Conservation (phyloP, 2,888 invertebrate species). For the Hymenopus coronatus region DNA sequence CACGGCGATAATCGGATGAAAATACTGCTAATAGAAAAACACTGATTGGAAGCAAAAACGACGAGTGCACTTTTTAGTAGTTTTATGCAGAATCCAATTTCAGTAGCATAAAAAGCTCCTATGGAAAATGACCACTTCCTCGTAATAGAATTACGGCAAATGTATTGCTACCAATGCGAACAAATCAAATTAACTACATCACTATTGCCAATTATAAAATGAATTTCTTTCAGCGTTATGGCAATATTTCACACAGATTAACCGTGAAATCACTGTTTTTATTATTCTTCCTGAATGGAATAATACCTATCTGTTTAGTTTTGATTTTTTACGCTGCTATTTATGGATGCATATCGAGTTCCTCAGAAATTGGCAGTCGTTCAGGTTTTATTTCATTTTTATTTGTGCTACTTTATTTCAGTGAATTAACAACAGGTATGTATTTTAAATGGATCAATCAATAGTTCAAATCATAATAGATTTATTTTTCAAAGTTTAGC, state of each 20-base stretch:
- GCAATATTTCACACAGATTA: neutral
- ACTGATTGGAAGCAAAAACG: neutral
- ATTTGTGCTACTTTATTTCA: too few relatives aligned
- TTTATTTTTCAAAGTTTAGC: too few relatives aligned
- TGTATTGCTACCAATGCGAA: neutral
- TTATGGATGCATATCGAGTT: too few relatives aligned
- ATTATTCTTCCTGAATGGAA: too few relatives aligned
- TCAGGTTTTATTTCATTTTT: too few relatives aligned
- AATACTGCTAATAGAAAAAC: neutral
- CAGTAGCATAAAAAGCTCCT: neutral
- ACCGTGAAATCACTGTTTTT: neutral
- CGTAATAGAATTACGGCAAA: neutral
- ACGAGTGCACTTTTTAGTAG: neutral
- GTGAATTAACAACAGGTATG: too few relatives aligned
- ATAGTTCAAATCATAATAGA: too few relatives aligned
- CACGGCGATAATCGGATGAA: neutral
- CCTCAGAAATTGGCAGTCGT: too few relatives aligned
- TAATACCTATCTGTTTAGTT: too few relatives aligned
- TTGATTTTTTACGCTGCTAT: too few relatives aligned
- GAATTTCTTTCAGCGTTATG: neutral
- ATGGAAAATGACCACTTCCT: neutral
- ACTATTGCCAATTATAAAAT: neutral
- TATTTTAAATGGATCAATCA: too few relatives aligned
- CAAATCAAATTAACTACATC: neutral
- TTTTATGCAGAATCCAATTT: neutral